phyloP scores from a whole-genome alignment of 2,888 invertebrate genomes.

The Mesochorus sp. region DNA sequence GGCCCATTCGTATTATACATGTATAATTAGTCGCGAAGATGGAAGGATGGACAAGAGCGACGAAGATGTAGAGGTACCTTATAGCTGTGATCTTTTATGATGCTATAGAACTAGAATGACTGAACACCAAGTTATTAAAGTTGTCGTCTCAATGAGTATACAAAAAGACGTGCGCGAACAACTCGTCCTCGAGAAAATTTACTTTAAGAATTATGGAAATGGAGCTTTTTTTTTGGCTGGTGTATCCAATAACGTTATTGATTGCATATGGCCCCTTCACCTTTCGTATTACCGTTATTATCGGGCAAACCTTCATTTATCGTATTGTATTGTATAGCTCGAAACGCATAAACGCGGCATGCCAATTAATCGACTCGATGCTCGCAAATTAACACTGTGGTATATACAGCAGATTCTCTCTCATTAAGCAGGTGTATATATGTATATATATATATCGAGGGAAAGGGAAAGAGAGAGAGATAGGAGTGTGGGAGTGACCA shows the following conservation, averaged over 20 bases:
- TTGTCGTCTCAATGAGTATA: no score
- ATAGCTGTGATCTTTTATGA: not conserved
- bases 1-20: slow-evolving; percentile 47
- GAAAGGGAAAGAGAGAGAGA: not conserved
- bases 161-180: no score
- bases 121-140: not conserved
- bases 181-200: no score
- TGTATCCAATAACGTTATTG: not conserved
- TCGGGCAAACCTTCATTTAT: not conserved
- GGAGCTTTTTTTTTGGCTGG: no score
- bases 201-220: no score
- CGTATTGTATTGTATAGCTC: not conserved
- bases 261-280: not conserved
- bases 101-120: not conserved
- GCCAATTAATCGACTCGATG: slow-evolving; percentile 40
- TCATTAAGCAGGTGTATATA: no score
- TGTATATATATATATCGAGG: not conserved
- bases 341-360: slow-evolving; percentile 3
- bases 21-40: slow-evolving; percentile 65
- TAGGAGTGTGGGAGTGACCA: not conserved
- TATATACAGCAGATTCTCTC: not conserved
- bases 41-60: not conserved
- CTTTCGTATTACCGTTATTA: not conserved
- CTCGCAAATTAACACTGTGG: slow-evolving; percentile 21
- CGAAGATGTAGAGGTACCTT: not conserved